Evolutionary conservation across 2,888 invertebrate species (phyloP).

Genomic region (Tiliacea aurago): DNA sequence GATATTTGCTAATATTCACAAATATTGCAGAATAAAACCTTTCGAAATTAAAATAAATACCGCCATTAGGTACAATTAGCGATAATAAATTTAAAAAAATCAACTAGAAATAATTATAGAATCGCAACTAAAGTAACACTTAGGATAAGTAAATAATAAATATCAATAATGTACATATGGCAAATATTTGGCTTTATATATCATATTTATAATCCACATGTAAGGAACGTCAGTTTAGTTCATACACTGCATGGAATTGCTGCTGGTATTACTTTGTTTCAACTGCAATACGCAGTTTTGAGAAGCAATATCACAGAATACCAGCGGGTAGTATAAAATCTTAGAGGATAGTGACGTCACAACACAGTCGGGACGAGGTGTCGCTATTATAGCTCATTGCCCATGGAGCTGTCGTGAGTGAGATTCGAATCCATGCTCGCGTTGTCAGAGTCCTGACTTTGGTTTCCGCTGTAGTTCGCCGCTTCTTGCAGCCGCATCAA

Average conservation of each 20-base stretch:
- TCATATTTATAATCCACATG: conserved; percentile 75
- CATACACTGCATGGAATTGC: conserved; percentile 62
- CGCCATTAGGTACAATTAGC: conserved; percentile 56
- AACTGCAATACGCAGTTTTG: conserved; percentile 50
- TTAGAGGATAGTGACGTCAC: conserved; percentile 60
- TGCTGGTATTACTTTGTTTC: conserved; percentile 59
- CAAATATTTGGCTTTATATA: conserved; percentile 90
- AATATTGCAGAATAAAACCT: conserved; percentile 87
- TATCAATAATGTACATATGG: conserved; percentile 87
- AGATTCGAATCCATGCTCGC: conserved; percentile 95
- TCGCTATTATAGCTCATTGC: conserved; percentile 84
- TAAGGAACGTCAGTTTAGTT: conserved; percentile 69
- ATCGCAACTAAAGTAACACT: conserved; percentile 79
- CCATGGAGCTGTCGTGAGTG: conserved; percentile 92
- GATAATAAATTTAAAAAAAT: conserved; percentile 64
- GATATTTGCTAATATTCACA: conserved; percentile 85
- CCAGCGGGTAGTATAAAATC: conserved; percentile 63
- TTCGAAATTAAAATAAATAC: conserved; percentile 70
- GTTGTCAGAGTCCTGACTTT: conserved; percentile 97
- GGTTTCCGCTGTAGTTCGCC: conserved; percentile 97
- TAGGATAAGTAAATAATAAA: conserved; percentile 80
- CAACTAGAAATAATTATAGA: conserved; percentile 73
- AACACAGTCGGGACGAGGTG: conserved; percentile 50
- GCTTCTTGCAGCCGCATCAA: conserved; percentile 98
- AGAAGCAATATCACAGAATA: conserved; percentile 63